Evolutionary conservation across 23 tunicate genomes (phyloP), one percentile per base, ranked within the genome.

Genomic region (Phallusia fumigata): DNA sequence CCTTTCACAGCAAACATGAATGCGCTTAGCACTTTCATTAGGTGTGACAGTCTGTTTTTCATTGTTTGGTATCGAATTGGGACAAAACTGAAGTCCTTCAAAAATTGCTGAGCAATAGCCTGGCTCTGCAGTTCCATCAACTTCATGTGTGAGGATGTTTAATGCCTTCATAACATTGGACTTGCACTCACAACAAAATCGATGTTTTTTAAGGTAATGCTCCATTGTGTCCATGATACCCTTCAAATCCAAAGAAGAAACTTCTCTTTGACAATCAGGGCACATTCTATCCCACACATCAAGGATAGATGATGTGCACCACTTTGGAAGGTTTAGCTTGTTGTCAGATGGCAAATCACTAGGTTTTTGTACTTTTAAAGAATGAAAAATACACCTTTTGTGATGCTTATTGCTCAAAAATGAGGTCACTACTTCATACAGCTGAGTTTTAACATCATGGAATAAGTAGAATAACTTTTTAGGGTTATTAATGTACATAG

Each of bases 251-350:
- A 93, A 73, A n/a, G 58, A 80, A 0, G 91, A 82, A 30, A 93
- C 76, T 74, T 85, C 98, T 81, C 88, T 84, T 1, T 88, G 88
- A 74, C 98, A 93, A 0, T 93, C 98, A 36, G 64, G 76, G 30
- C 95, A 88, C 84, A 88, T 80, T 26, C 79, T 58, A 58, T 93
- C 91, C 98, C 98, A 93, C 24, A 93, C 91, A 79, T 93, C 98
- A 80, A 93, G 85, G 31, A 91, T 77, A 0, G 98, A 93, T 28
- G 83, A 84, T 40, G 35, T 79, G 72, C 90, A 85, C 88, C 81
- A 84, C 22, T 88, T 84, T 0, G 89, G 87, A 40, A 81, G 79
- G 52, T 49, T 73, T 12, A 34, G 65, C 35, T 91, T 84, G 76
- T 64, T 81, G 18, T 79, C 90, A 73, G 50, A 33, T 13, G 35